Base-by-base conservation (phyloP, 1,140 invertebrate genomes). In the Drosophila lacertosa region DNA sequence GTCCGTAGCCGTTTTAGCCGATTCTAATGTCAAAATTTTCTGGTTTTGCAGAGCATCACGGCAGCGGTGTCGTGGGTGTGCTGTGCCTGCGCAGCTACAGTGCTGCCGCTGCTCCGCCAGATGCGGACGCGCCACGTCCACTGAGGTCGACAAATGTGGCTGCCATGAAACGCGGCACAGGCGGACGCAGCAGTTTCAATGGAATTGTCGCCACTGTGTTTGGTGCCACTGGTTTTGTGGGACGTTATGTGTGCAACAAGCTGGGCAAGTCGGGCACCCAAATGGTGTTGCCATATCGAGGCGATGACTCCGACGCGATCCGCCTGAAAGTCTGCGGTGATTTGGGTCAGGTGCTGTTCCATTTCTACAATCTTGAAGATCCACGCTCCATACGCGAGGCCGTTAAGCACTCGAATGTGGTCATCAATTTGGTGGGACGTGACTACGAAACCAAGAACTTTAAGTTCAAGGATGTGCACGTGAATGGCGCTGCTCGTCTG, bases 161-260 rank as follows among this genome's bases (percentile, higher is more conserved):
- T 26, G 90, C 92, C 4, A 92, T 97, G 75, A 97, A 96, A 91
- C 93, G 96, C 88, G 98, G 98, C 16, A 97, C 96, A 37, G 98
- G 98, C 32, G 98, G 98, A 32, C 94, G 99, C 18, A 96, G 96
- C 70, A 99, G 97, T 82, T 99, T 99, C 89, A 99, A 96, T 93
- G 99, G 99, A 0, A 94, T 97, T 64, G 97, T 99, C 3, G 98
- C 97, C 7, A 99, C 99, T n/a, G 95, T 99, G 2, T 99, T 99
- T 92, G 99, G 99, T 29, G 94, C 94, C 37, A 95, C 94, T 51
- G 99, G 99, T 7, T 98, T 98, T 81, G 89, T 99, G 5, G 99
- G 98, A 0, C 92, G 93, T 51, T 94, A 95, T 92, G 93, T 99
- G 13, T 95, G 96, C 79, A 99, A 98, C 89, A 94, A 94, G 89